Base-by-base conservation (phyloP, 2,113 vertebrate genomes). In the Apeltes quadracus region DNA sequence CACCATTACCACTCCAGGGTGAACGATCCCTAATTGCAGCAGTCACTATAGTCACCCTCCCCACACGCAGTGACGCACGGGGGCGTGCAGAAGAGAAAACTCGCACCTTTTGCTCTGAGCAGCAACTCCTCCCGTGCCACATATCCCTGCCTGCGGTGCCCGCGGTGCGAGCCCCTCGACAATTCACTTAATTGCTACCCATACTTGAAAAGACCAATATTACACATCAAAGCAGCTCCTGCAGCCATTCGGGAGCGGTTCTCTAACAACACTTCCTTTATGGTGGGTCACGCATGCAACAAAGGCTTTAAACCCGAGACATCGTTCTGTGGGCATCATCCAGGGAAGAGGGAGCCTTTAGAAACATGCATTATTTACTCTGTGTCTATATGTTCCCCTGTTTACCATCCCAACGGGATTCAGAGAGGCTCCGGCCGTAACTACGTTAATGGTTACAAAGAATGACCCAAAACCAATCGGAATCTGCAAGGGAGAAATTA, bases 181-280 rank as follows among this genome's bases (percentile, higher is more conserved):
- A 82, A 83, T 84, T 83, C 82, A 81, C 84, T 84, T 89, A 90
- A 92, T 89, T 89, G 84, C 88, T 74, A 65, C 58, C 84, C 83
- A 78, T 74, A 82, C 84, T 89, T 90, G 83, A 89, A 90, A 90
- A 89, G 87, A 83, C 79, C 84, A 85, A 85, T 87, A 88, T 76
- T 79, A 77, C 75, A 93, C 92, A 91, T 92, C 89, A 92, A 91
- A 93, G 88, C 88, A 69, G 72, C 50, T 85, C 88, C 88, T 82
- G 55, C 64, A 87, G 88, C 87, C 79, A 83, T 91, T 69, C 79
- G 82, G 77, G 58, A 83, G 82, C 70, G 68, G 68, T 78, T 88
- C 76, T 84, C 83, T 86, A 89, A 92, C 87, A 71, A 83, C 90
- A 86, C 90, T 84, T 91, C 79, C 76, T 88, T 90, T 90, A 90